A percentile compares a stretch with the other conserved stretches of the same genome.
phyloP scores from a whole-genome alignment of 2,113 vertebrate genomes.

The Pundamilia nyererei region DNA sequence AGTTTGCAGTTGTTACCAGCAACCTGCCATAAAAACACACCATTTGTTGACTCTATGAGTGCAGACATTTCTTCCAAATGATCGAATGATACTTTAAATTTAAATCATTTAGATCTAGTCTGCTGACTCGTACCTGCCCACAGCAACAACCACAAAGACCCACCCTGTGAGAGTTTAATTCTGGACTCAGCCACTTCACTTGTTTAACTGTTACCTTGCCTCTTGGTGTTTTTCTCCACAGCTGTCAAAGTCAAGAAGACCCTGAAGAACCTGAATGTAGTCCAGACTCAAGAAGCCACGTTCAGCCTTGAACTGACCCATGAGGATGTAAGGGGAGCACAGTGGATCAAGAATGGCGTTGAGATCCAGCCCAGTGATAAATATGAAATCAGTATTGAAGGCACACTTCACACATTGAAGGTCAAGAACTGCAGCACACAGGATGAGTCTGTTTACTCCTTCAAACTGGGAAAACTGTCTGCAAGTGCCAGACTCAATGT shows the following conservation, averaged over 20 bases:
- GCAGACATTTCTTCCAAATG: not conserved
- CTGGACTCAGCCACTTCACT: not conserved
- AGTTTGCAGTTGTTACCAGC: not conserved
- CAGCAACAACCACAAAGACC: not conserved
- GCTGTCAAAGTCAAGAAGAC: slow-evolving; percentile 98
- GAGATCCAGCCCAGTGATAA: slow-evolving; percentile 83
- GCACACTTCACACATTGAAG: slow-evolving; percentile 78
- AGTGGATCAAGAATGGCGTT: slow-evolving; percentile 95
- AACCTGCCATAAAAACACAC: not conserved
- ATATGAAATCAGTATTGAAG: slow-evolving; percentile 81
- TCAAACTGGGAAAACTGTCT: slow-evolving; percentile 91
- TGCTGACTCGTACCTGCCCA: not conserved
- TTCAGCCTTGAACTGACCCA: slow-evolving; percentile 91
- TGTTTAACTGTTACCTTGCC: not conserved
- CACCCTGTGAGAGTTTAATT: not conserved
- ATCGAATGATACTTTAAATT: not conserved
- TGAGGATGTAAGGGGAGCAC: slow-evolving; percentile 82
- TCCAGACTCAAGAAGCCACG: slow-evolving; percentile 87
- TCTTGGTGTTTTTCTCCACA: slow-evolving; percentile 35
- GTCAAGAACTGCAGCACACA: slow-evolving; percentile 81
- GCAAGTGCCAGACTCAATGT: slow-evolving; percentile 93
- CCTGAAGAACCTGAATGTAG: slow-evolving; percentile 89
- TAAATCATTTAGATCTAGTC: not conserved
- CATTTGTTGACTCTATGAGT: not conserved
- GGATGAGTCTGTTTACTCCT: slow-evolving; percentile 93